These are phyloP conservation scores for Alauda arvensis DNA, from an alignment of 2,797 vertebrate species.

Conservation along the genomic window DNA sequence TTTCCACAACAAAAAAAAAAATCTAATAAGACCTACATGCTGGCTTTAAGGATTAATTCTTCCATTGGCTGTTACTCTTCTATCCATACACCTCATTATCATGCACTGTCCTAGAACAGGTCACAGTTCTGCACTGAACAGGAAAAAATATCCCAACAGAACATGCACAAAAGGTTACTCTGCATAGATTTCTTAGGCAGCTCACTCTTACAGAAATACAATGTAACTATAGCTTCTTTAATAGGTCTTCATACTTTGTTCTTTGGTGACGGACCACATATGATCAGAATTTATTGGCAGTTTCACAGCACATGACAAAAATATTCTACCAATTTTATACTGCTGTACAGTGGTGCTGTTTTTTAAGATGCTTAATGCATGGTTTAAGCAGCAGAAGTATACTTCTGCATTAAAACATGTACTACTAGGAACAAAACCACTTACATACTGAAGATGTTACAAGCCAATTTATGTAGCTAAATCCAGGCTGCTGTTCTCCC, in stretches of 20 bases:
- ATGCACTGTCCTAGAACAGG: neutral
- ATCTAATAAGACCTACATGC: neutral
- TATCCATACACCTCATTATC: neutral
- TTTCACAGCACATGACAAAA: neutral
- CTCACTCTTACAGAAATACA: neutral
- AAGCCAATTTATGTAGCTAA: neutral
- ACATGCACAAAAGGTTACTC: neutral
- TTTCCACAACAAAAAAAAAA: neutral
- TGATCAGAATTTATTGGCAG: neutral
- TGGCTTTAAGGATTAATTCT: neutral
- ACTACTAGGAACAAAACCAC: neutral
- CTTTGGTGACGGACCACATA: neutral
- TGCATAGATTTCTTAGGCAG: neutral
- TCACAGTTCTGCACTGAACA: neutral
- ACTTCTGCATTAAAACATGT: neutral
- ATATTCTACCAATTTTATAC: neutral
- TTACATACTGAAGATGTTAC: neutral
- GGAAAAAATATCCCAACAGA: neutral
- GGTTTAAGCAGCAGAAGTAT: neutral
- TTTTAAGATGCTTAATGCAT: neutral
- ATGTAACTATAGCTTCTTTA: neutral
- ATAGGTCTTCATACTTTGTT: neutral
- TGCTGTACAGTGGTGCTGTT: neutral
- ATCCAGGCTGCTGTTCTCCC: neutral
- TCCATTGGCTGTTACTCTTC: neutral